Base-by-base conservation (phyloP, 2,113 vertebrate species). In the Alethe castanea region DNA sequence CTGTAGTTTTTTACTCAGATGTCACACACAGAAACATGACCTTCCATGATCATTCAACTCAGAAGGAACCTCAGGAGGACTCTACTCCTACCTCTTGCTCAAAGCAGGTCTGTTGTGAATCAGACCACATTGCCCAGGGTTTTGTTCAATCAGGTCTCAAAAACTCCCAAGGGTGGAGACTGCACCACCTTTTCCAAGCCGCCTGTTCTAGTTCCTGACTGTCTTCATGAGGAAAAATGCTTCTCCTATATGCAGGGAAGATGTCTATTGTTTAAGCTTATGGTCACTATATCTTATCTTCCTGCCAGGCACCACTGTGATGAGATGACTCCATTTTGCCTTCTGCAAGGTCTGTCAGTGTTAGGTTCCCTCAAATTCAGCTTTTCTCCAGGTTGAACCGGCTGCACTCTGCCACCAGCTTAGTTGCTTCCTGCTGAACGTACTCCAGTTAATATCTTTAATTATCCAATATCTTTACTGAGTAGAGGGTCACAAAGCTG, bases 401-500 rank as follows among this genome's bases (percentile, higher is more conserved):
- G 14, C 25, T 72, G 12, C 19, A 62, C 3, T 6, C 6, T 2
- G 0, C 10, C 11, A 15, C 36, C 28, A 53, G 13, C 5, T 25
- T 19, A 20, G 14, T 29, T 42, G 7, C 15, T 42, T 3, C 17
- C 14, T 62, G 22, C 8, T 78, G 50, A 80, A 18, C 23, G n/a
- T 0, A 1, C 1, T 69, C 8, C 16, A 52, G 11, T 54, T 26
- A 26, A 60, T n/a, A n/a, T n/a, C n/a, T n/a, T n/a, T n/a, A n/a
- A n/a, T n/a, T n/a, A n/a, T n/a, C 17, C 14, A 31, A 1, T 14
- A 25, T 12, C 20, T 66, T 45, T 62, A 19, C 3, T 48, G 13
- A 48, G 7, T 8, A 23, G 14, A 66, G 25, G 12, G 4, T 33
- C 18, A 22, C 31, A 48, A 72, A 62, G 13, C 28, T 54, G 44